Conservation (phyloP, 2,888 invertebrate species). For the Phengaris alcon region DNA sequence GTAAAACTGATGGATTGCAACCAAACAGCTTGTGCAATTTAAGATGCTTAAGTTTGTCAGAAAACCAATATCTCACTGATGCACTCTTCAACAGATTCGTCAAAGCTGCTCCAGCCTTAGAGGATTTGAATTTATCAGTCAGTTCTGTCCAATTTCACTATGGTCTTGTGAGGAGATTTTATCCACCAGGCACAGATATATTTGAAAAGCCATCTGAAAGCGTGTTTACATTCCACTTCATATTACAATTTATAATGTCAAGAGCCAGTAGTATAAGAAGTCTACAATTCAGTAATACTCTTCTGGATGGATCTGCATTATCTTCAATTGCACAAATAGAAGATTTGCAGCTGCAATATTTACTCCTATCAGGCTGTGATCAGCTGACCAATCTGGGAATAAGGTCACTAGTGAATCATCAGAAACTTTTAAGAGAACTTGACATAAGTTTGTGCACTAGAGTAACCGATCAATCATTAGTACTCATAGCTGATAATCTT, state of each 20-base stretch:
- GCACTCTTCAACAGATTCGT: conserved; percentile 84
- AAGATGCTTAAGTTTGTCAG: conserved; percentile 79
- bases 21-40: conserved; percentile 73
- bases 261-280: conserved; percentile 78
- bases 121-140: conserved; percentile 81
- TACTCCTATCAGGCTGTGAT: conserved; percentile 79
- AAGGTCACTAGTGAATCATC: conserved; percentile 73
- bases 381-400: conserved; percentile 82
- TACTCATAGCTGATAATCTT: conserved; percentile 79
- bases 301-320: conserved; percentile 83
- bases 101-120: conserved; percentile 78
- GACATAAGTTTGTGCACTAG: conserved; percentile 83
- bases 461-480: conserved; percentile 82
- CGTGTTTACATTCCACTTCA: conserved; percentile 84
- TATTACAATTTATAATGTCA: conserved; percentile 77
- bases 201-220: conserved; percentile 80
- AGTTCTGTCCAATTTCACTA: conserved; percentile 86
- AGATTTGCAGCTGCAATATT: conserved; percentile 70
- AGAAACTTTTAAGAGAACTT: conserved; percentile 76
- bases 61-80: conserved; percentile 86
- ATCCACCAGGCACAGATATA: conserved; percentile 70
- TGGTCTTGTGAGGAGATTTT: conserved; percentile 83
- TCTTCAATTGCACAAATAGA: conserved; percentile 74
- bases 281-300: conserved; percentile 83
- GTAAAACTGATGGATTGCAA: conserved; percentile 75